Percentiles rank a stretch among this genome's conserved stretches.
phyloP scores from a whole-genome alignment of 2,888 invertebrate genomes.

The Polymixis flavicincta region DNA sequence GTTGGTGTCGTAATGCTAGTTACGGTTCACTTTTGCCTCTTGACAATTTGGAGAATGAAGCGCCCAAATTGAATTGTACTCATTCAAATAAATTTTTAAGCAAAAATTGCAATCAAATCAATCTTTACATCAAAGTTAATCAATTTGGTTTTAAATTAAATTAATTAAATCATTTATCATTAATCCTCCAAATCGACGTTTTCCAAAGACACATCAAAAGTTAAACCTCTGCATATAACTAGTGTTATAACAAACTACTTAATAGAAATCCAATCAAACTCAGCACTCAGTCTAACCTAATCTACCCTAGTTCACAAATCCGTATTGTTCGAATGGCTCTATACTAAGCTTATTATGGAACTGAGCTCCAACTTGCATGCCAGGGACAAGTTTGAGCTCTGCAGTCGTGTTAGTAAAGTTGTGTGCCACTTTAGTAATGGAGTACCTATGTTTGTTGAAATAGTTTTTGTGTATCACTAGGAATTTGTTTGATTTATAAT shows the following conservation, averaged over 20 bases:
- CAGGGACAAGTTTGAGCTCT: neutral
- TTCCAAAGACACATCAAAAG: neutral
- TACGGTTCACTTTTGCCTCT: neutral
- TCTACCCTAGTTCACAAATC: constrained; percentile 24
- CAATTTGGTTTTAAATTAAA: too few species aligned
- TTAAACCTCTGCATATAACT: neutral
- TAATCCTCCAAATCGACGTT: too few species aligned
- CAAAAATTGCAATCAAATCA: neutral
- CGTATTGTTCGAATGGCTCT: constrained; percentile 26
- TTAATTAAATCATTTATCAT: too few species aligned
- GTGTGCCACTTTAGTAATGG: neutral
- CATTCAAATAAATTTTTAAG: neutral
- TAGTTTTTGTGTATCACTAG: neutral
- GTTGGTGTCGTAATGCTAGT: neutral
- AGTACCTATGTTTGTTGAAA: neutral
- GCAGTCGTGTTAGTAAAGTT: neutral
- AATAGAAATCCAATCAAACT: constrained; percentile 30
- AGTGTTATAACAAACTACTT: neutral
- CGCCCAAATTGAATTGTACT: neutral
- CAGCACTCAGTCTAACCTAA: neutral
- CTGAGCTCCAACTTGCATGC: neutral
- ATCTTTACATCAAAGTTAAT: neutral
- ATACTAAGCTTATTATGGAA: constrained; percentile 19
- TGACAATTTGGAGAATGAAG: neutral
- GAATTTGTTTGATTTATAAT: neutral